phyloP scores from a whole-genome alignment of 2,888 invertebrate genomes.

The Lamellibrachia satsuma region DNA sequence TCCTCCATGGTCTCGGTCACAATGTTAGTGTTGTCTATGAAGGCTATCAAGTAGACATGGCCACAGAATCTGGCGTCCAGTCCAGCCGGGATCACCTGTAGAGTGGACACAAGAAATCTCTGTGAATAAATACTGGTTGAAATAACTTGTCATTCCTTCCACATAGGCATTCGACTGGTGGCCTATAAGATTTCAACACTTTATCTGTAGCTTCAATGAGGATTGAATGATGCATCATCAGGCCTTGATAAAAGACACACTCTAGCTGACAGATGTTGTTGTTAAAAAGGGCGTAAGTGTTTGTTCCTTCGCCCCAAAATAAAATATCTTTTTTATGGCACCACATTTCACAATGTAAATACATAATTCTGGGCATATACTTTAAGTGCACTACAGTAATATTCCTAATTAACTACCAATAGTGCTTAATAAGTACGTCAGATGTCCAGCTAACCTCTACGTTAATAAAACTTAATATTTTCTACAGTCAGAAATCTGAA shows the following conservation, averaged over 20 bases:
- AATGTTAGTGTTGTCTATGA: conserved; percentile 25
- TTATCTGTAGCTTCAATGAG: not conserved
- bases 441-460: too few species aligned
- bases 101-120: not conserved
- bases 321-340: not conserved
- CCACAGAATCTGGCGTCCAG: conserved; percentile 26
- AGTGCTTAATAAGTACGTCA: too few species aligned
- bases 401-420: too few species aligned
- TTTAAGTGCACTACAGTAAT: too few species aligned
- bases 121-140: not conserved
- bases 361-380: not conserved
- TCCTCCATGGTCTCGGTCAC: conserved; percentile 28
- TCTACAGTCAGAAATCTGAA: too few species aligned
- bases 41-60: conserved; percentile 30
- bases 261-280: not conserved
- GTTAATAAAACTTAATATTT: too few species aligned
- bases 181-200: not conserved
- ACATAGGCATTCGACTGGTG: not conserved
- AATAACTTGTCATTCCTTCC: not conserved
- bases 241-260: not conserved
- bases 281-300: not conserved
- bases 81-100: conserved; percentile 25
- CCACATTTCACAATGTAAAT: not conserved
- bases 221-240: too few species aligned
- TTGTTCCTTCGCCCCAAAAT: not conserved